Evolutionary conservation across 2,888 invertebrate species (phyloP), one percentile per base, ranked within the genome.

Genomic region (Ectemnius lituratus): DNA sequence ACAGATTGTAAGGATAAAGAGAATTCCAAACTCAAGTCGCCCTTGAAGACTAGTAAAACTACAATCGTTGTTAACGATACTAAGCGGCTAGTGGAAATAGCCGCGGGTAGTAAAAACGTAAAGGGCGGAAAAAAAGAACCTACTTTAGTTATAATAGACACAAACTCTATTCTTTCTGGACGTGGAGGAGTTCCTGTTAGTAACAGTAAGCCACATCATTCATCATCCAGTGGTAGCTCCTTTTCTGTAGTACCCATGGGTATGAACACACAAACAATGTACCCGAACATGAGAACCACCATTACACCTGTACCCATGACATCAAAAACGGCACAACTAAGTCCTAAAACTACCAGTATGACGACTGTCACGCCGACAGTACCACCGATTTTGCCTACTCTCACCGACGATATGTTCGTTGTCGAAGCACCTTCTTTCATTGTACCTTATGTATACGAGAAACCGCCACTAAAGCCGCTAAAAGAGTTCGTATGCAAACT

Each of bases 361-460:
- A 73, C 84, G 82, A 84, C 90, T 73, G 78, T 83, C 27, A 90
- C 78, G 73, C 91, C 83, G 11, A 60, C 83, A 0, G 93, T 87
- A 90, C 93, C 94, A 52, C 93, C 94, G 47, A 94, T 97, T 78
- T 90, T 97, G 83, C 97, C 97, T 0, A 96, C 96, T 6, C 91
- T 97, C 27, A 97, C 97, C 20, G 97, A 97, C 89, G 97, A 97
- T 85, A 97, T 97, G 95, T 97, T 95, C 90, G 97, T 97, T 13
- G 95, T 97, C 11, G 97, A 97, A 91, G 97, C 97, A 37, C 97
- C 97, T 5, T 97, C 97, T 23, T 97, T 97, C 88, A 97, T 97
- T 88, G 97, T 97, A 82, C 97, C 97, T 61, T 97, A 97, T 89
- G 96, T 97, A 23, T 97, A 97, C 91, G 97, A 97, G 89, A 97